A percentile compares a stretch with the other conserved stretches of the same genome.
These are phyloP conservation scores for Hylaeus volcanicus DNA, from an alignment of 1,140 invertebrate species.

Conservation along the genomic window DNA sequence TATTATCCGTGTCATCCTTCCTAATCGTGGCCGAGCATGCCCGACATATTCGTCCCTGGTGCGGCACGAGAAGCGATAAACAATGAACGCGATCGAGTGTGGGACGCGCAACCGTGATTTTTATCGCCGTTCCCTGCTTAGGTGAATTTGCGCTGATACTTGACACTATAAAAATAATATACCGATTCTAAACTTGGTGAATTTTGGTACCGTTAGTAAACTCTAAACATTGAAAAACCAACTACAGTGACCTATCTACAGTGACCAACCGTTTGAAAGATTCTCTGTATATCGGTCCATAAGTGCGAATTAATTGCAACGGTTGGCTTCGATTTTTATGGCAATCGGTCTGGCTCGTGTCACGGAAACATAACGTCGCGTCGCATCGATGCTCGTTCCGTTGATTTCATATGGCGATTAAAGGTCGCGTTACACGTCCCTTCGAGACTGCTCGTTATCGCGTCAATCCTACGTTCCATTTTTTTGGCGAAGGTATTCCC, in stretches of 20 bases:
- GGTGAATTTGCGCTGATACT: neutral
- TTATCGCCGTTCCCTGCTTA: neutral
- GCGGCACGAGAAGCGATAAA: slow-evolving; percentile 44
- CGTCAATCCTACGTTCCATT: neutral
- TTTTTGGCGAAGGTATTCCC: neutral
- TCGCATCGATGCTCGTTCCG: slow-evolving; percentile 25
- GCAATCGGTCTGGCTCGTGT: slow-evolving; percentile 2
- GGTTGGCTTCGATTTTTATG: neutral
- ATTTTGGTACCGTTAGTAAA: no score
- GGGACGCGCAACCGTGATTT: neutral
- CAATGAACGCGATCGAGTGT: slow-evolving; percentile 48
- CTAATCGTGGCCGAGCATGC: slow-evolving; percentile 51
- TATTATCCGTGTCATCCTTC: slow-evolving; percentile 56
- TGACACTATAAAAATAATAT: no score
- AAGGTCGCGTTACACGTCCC: slow-evolving; percentile 31
- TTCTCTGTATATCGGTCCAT: neutral
- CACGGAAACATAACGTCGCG: slow-evolving; percentile 21
- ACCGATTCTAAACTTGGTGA: no score
- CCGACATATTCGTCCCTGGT: slow-evolving; percentile 33
- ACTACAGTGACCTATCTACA: no score
- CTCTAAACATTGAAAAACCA: no score
- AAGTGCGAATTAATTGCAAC: slow-evolving; percentile 43
- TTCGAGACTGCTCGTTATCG: no score
- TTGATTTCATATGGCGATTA: slow-evolving; percentile 36
- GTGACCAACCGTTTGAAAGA: neutral